Evolutionary conservation across 1,140 invertebrate genomes (phyloP).

Genomic region (Drosophila melanica): DNA sequence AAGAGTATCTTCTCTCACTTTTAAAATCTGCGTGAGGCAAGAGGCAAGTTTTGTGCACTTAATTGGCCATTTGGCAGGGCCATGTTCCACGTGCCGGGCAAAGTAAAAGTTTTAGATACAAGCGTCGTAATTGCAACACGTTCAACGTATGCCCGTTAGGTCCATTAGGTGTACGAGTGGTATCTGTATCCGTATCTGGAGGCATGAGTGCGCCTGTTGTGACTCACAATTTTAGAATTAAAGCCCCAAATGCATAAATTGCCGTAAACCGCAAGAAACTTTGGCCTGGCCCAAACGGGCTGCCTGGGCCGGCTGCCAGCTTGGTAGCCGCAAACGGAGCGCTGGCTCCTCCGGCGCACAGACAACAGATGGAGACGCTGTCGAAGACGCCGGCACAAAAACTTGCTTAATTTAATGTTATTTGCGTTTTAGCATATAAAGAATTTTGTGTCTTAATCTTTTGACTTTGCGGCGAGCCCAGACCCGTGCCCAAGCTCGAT

Average conservation of each 20-base stretch:
- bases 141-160: constrained; percentile 52
- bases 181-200: constrained; percentile 39
- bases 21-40: not conserved
- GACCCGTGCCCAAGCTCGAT: constrained; percentile 22
- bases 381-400: constrained; percentile 63
- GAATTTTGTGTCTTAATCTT: constrained; percentile 84
- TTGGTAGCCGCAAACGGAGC: constrained; percentile 37
- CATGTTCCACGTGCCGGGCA: constrained; percentile 25
- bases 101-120: constrained; percentile 70
- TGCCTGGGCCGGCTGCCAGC: constrained; percentile 26
- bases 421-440: constrained; percentile 84
- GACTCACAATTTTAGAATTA: constrained; percentile 82
- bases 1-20: not conserved
- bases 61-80: constrained; percentile 48
- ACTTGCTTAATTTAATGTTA: constrained; percentile 84
- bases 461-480: constrained; percentile 73
- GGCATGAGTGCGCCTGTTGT: constrained; percentile 60
- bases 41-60: constrained; percentile 36
- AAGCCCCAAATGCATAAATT: constrained; percentile 77
- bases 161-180: constrained; percentile 59
- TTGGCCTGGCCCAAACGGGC: constrained; percentile 51
- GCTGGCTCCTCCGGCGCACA: constrained; percentile 36
- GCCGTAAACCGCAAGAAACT: constrained; percentile 81
- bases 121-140: constrained; percentile 72
- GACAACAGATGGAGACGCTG: constrained; percentile 43